Base-by-base conservation (phyloP, 2,888 invertebrate genomes). In the Mactromeris polynyma region DNA sequence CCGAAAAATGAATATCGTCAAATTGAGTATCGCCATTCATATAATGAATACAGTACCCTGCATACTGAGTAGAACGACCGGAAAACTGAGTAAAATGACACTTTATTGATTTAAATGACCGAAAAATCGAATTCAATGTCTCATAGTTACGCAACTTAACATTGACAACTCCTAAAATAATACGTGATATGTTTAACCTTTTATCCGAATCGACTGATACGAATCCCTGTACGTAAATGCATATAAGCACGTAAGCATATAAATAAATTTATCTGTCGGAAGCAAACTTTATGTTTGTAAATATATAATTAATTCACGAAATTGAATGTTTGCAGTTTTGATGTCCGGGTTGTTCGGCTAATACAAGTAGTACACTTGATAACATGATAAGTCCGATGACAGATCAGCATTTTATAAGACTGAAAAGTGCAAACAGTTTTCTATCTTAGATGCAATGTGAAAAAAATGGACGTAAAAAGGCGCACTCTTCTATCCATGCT, bases 291-390 rank as follows among this genome's bases (percentile, higher is more conserved):
- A 64, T 64, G 26, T 26, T 64, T n/a, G 58, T 64, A 64, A 64
- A 64, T 64, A 64, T 64, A 26, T 64, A 64, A 64, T 64, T 64
- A 64, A 64, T 64, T 58, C 9, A 64, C 26, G 58, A 64, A 64
- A 64, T 64, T 26, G 4, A 64, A 26, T n/a, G 3, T 26, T 64
- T 26, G 21, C n/a, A 26, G 26, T 64, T 9, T 64, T 26, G 21
- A 58, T 64, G 26, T 26, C 26, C 11, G n/a, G 4, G 58, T 64
- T 26, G 26, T 11, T n/a, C 26, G 9, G n/a, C 26, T 64, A 64
- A 11, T 26, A 7, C n/a, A n/a, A 9, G n/a, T 26, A 26, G n/a
- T 9, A 9, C 7, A 26, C 26, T 64, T 26, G 26, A 64, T 64
- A 64, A 26, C 26, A 26, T 4, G 0, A 4, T 11, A 2, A 19